Percentiles rank a stretch among this genome's conserved stretches.
These are phyloP conservation scores for Mastigias papua DNA, from an alignment of 30 jellyfish, hydroid and myxozoan genomes.

Conservation along the genomic window DNA sequence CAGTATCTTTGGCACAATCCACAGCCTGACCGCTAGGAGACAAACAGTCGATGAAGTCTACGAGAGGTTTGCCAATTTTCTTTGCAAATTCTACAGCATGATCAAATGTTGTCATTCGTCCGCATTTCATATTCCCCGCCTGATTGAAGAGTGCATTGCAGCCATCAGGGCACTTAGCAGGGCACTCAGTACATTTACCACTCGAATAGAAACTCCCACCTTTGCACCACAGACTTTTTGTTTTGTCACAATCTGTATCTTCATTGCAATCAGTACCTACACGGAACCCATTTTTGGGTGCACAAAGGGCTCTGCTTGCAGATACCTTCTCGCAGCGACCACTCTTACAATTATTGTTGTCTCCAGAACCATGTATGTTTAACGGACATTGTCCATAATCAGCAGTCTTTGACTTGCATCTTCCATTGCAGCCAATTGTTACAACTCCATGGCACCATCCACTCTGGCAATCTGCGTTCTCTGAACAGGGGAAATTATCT, in stretches of 20 bases:
- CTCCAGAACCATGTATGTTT: conserved; percentile 14
- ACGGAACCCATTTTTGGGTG: conserved; percentile 45
- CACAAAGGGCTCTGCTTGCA: conserved; percentile 4
- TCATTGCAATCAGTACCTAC: conserved; percentile 29
- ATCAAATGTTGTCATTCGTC: conserved; percentile 24
- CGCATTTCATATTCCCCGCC: conserved; percentile 4
- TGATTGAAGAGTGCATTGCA: conserved; percentile 43
- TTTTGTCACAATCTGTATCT: conserved; percentile 40
- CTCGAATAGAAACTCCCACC: conserved; percentile 29
- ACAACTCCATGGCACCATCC: conserved; percentile 17
- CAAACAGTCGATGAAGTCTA: conserved; percentile 18
- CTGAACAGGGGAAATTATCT: neutral
- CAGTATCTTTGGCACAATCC: conserved; percentile 2
- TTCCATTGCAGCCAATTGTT: conserved; percentile 17
- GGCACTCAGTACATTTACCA: conserved; percentile 37
- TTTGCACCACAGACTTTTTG: conserved; percentile 51
- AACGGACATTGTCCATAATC: conserved; percentile 22
- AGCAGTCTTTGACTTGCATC: neutral
- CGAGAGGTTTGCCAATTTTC: conserved; percentile 1
- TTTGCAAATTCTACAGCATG: conserved; percentile 37
- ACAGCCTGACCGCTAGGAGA: neutral
- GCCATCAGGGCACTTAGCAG: conserved; percentile 27
- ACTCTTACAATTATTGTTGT: conserved; percentile 22
- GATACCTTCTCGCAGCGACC: conserved; percentile 47
- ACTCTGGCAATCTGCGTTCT: conserved; percentile 23